Evolutionary conservation across 2,888 invertebrate genomes (phyloP).

Genomic region (Rhorus exstirpatorius): DNA sequence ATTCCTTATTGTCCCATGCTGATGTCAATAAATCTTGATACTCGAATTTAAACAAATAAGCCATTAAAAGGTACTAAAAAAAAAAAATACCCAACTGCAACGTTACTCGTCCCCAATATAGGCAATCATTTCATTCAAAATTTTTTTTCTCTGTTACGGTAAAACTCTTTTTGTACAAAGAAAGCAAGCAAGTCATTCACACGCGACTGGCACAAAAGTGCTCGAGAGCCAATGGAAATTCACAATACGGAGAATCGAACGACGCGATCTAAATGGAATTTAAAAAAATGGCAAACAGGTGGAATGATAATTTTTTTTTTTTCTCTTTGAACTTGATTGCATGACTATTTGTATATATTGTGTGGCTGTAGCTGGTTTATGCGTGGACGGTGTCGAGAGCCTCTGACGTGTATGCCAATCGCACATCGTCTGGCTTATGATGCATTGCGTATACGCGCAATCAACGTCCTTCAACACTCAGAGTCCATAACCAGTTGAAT

Average conservation of each 20-base stretch:
- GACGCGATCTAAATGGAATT: neutral
- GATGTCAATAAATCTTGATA: no score
- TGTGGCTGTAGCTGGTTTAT: neutral
- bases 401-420: slow-evolving; percentile 34
- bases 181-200: neutral
- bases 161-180: neutral
- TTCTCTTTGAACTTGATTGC: neutral
- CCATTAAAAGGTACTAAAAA: no score
- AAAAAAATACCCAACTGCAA: no score
- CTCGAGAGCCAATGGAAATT: slow-evolving; percentile 10
- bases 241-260: slow-evolving; percentile 2
- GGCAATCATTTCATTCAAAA: no score
- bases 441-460: neutral
- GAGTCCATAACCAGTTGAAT: slow-evolving; percentile 10
- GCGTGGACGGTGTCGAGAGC: slow-evolving; percentile 16
- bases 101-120: no score
- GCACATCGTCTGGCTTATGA: slow-evolving; percentile 20
- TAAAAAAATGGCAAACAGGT: neutral
- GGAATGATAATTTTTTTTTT: neutral
- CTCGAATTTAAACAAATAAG: no score
- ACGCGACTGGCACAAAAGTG: neutral
- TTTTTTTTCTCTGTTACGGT: neutral
- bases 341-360: neutral
- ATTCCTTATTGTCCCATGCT: no score
- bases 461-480: neutral